Evolutionary conservation across 2,797 vertebrate species (phyloP).

Genomic region (Amblyraja radiata): DNA sequence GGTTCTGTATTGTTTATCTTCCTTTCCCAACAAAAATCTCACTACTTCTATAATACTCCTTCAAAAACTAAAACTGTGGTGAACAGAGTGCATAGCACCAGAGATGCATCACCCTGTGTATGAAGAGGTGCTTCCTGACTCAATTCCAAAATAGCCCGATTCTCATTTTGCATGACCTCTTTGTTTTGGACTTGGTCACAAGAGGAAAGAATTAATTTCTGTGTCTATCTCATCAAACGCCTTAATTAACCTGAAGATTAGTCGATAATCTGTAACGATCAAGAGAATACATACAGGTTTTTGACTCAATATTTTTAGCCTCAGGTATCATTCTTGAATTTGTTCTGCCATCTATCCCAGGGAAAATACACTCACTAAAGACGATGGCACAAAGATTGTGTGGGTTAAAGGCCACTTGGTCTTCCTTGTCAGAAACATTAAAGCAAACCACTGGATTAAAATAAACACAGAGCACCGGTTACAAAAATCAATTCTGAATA

Average conservation of each 20-base stretch:
- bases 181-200: not conserved
- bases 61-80: no score
- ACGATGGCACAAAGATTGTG: accelerated
- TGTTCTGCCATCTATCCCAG: not conserved
- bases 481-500: not conserved
- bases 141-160: not conserved
- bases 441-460: not conserved
- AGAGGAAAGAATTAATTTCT: not conserved
- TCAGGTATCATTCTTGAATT: not conserved
- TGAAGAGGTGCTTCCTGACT: not conserved
- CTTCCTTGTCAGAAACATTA: not conserved
- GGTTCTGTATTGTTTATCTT: not conserved
- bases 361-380: not conserved
- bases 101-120: not conserved
- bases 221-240: not conserved
- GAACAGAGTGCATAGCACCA: not conserved
- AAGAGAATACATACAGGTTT: not conserved
- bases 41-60: no score
- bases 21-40: not conserved
- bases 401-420: not conserved
- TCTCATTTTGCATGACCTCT: not conserved
- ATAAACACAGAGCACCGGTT: not conserved
- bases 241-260: not conserved
- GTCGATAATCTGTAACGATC: not conserved
- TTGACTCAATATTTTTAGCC: not conserved